Evolutionary conservation across 2,888 invertebrate species (phyloP).

Genomic region (Shargacucullia verbasci): DNA sequence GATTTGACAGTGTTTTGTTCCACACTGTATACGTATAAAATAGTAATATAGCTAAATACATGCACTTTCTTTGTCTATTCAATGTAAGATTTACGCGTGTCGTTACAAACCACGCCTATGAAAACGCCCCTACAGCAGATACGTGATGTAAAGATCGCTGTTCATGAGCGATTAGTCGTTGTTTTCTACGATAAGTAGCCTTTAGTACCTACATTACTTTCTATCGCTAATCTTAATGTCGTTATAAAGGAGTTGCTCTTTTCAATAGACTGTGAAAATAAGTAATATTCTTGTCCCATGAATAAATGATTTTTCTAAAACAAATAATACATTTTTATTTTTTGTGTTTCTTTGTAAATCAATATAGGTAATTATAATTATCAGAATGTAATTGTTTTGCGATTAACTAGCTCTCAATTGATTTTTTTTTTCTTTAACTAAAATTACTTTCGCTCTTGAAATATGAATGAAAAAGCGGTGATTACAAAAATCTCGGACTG

Average conservation of each 20-base stretch:
- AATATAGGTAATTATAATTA: no score
- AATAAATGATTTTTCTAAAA: no score
- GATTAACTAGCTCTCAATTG: background rate
- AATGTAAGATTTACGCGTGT: conserved; percentile 64
- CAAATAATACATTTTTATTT: no score
- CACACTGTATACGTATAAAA: background rate
- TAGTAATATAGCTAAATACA: conserved; percentile 24
- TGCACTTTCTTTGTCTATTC: conserved; percentile 66
- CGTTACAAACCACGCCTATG: conserved; percentile 63
- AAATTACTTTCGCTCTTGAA: background rate
- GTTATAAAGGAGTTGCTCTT: background rate
- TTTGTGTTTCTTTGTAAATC: no score
- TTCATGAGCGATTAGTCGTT: conserved; percentile 35
- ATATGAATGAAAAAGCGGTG: background rate
- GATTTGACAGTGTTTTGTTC: no score
- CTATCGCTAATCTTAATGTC: background rate
- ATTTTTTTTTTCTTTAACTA: background rate
- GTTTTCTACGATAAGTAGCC: conserved; percentile 8
- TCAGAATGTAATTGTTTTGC: no score
- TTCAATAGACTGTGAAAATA: background rate
- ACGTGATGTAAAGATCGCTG: conserved; percentile 32
- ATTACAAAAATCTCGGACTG: background rate
- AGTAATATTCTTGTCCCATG: background rate
- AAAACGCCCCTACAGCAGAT: conserved; percentile 43
- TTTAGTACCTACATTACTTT: background rate